Evolutionary conservation across 2,113 vertebrate genomes (phyloP).

Genomic region (Hymenochirus boettgeri): DNA sequence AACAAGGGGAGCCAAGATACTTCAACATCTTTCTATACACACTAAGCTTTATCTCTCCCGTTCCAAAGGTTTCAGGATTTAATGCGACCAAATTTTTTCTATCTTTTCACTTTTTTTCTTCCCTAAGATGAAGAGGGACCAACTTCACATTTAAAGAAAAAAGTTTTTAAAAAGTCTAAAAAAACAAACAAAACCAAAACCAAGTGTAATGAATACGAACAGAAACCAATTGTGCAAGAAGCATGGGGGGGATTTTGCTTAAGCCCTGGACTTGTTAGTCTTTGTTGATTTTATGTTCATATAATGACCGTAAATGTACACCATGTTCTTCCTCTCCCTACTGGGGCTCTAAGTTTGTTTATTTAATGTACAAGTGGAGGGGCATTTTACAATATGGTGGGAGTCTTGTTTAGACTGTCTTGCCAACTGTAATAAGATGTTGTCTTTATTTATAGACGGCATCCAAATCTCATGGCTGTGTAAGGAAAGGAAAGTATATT

Average conservation of each 20-base stretch:
- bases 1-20: constrained; percentile 38
- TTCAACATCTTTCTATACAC: constrained; percentile 50
- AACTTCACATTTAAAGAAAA: constrained; percentile 53
- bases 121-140: constrained; percentile 65
- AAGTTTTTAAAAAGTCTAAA: constrained; percentile 44
- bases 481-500: too few species aligned
- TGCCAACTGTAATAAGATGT: too few species aligned
- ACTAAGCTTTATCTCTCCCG: constrained; percentile 69
- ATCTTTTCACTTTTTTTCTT: constrained; percentile 48
- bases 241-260: constrained; percentile 29
- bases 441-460: too few species aligned
- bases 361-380: background rate
- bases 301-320: constrained; percentile 6
- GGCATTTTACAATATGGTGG: background rate
- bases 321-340: constrained; percentile 4
- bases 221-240: constrained; percentile 13
- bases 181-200: background rate
- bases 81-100: constrained; percentile 90
- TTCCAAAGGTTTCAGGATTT: constrained; percentile 76
- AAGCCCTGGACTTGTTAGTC: constrained; percentile 5
- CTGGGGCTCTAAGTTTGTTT: constrained; percentile 8
- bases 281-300: constrained; percentile 19
- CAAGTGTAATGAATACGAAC: constrained; percentile 2
- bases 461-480: too few species aligned
- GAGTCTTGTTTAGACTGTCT: constrained; percentile 9